Percentiles rank a stretch among this genome's conserved stretches.
Evolutionary conservation across 2,888 invertebrate genomes (phyloP).

Genomic region (Aporophyla nigra): DNA sequence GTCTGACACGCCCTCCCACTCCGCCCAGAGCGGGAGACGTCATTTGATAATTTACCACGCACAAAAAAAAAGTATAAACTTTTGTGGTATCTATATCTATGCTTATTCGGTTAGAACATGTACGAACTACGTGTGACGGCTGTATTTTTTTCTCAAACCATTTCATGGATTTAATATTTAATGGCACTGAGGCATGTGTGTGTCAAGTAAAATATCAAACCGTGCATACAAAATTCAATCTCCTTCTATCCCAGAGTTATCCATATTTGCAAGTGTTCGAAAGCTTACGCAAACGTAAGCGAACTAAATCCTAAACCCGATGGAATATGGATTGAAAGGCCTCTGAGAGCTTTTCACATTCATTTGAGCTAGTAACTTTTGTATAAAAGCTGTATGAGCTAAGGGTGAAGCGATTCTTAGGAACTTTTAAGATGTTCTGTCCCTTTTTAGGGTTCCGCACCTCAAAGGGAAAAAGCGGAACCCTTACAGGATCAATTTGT

Average conservation of each 20-base stretch:
- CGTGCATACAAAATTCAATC: slow-evolving; percentile 31
- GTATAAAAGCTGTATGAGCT: slow-evolving; percentile 48
- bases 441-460: too few species aligned
- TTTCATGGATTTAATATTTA: background rate
- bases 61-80: too few species aligned
- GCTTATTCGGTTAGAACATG: background rate
- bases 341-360: slow-evolving; percentile 64
- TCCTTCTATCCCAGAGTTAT: slow-evolving; percentile 27
- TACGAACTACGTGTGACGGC: background rate
- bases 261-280: slow-evolving; percentile 42
- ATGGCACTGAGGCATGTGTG: background rate
- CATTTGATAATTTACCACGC: too few species aligned
- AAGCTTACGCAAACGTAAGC: slow-evolving; percentile 40
- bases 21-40: too few species aligned
- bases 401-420: slow-evolving; percentile 2
- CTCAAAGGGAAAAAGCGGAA: too few species aligned
- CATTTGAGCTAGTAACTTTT: slow-evolving; percentile 68
- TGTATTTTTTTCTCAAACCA: accelerated
- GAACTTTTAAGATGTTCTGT: slow-evolving; percentile 8
- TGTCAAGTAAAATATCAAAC: slow-evolving; percentile 17
- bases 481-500: too few species aligned
- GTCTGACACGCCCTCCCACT: too few species aligned
- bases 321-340: slow-evolving; percentile 53
- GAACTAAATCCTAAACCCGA: slow-evolving; percentile 57
- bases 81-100: background rate